Evolutionary conservation across 2,888 invertebrate species (phyloP), one percentile per base, ranked within the genome.

Genomic region (Aethes cnicana): DNA sequence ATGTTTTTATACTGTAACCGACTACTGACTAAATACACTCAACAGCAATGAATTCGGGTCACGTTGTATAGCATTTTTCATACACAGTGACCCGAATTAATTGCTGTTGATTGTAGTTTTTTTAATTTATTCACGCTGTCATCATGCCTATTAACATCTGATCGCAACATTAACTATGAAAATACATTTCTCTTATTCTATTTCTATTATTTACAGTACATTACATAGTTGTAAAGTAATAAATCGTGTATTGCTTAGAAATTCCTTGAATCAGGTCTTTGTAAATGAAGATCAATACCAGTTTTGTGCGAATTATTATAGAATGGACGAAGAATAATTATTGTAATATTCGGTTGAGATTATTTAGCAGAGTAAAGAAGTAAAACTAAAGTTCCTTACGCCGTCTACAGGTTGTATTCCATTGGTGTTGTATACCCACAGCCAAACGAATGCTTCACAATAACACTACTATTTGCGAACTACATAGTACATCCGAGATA

Each of bases 131-230:
- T n/a, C n/a, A n/a, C n/a, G n/a, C n/a, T n/a, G n/a, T n/a, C n/a
- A n/a, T n/a, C n/a, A n/a, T n/a, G n/a, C n/a, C n/a, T n/a, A n/a
- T n/a, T 26, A 49, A 28, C 11, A 39, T 32, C 30, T 28, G 33
- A 21, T 42, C 35, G 42, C 49, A 33, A 4, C 8, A 16, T 16
- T 18, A 49, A 43, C 16, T 49, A 28, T 49, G 36, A 43, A 43
- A 49, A 49, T 49, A 49, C 36, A 43, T 28, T 36, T 49, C 16
- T 36, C 36, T 43, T 49, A 30, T 25, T 39, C 25, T 28, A 36
- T 9, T 20, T 49, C 17, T 21, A 21, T 28, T 28, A 9, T 39
- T 39, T 7, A 39, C 25, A 20, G 37, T 37, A 36, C n/a, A 33
- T 28, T 25, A 37, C 12, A 35, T 20, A n/a, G n/a, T n/a, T 23